Percentiles rank a stretch among this genome's conserved stretches.
These are phyloP conservation scores for Bostrychus sinensis DNA, from an alignment of 2,113 vertebrate genomes.

Conservation along the genomic window DNA sequence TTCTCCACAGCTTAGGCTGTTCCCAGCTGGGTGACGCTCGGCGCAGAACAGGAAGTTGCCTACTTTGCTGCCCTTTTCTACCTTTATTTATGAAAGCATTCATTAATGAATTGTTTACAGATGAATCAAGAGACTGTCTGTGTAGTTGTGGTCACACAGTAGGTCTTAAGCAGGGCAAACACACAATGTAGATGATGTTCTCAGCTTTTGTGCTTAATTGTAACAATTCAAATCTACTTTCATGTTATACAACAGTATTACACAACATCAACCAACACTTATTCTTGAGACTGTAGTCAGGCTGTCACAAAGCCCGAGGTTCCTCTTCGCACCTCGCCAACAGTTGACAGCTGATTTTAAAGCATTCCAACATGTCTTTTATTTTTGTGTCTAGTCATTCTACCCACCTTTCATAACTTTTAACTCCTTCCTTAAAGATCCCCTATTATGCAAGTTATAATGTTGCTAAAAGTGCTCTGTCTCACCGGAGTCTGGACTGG, in stretches of 20 bases:
- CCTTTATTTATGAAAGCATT: slow-evolving; percentile 47
- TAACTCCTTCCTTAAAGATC: slow-evolving; percentile 6
- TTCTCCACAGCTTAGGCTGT: slow-evolving; percentile 32
- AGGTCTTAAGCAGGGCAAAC: background rate
- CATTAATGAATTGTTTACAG: too few species aligned
- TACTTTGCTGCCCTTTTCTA: slow-evolving; percentile 21
- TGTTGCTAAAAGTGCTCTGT: too few species aligned
- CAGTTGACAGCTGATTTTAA: slow-evolving; percentile 27
- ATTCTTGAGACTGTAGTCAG: background rate
- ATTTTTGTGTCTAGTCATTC: too few species aligned
- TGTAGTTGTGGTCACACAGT: background rate
- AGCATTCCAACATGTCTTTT: slow-evolving; percentile 18
- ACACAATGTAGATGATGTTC: slow-evolving; percentile 6
- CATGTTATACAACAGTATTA: background rate
- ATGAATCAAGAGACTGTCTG: slow-evolving; percentile 14
- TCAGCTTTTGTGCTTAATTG: slow-evolving; percentile 4
- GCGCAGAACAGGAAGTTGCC: slow-evolving; percentile 12
- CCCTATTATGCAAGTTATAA: too few species aligned
- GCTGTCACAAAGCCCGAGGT: slow-evolving; percentile 32
- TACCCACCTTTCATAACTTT: slow-evolving; percentile 4
- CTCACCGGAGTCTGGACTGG: too few species aligned
- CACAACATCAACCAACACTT: background rate
- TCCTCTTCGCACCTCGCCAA: slow-evolving; percentile 44
- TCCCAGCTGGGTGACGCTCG: slow-evolving; percentile 46
- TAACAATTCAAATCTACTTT: background rate